A percentile compares a stretch with the other conserved stretches of the same genome.
Conservation (phyloP, 2,888 invertebrate species). For the Frankliniella fusca region DNA sequence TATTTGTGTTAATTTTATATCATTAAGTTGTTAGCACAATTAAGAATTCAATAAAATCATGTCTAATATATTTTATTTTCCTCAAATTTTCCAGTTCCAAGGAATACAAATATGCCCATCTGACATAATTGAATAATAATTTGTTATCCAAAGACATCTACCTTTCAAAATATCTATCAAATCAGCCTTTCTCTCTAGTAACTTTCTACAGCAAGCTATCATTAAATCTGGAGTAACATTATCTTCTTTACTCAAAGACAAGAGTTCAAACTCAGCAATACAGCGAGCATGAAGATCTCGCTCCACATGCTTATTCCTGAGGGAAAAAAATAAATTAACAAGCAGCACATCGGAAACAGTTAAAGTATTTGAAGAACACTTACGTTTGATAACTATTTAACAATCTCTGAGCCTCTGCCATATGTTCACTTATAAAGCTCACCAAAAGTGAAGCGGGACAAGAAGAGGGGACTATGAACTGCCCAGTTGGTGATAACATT, state of each 20-base stretch:
- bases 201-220: slow-evolving; percentile 74
- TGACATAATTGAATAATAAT: slow-evolving; percentile 84
- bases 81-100: slow-evolving; percentile 76
- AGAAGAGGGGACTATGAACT: slow-evolving; percentile 87
- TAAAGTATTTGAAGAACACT: slow-evolving; percentile 42
- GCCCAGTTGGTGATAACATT: slow-evolving; percentile 90
- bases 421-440: slow-evolving; percentile 73
- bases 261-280: slow-evolving; percentile 61
- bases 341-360: slow-evolving; percentile 29
- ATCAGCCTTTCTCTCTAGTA: slow-evolving; percentile 55
- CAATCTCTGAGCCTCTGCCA: slow-evolving; percentile 68
- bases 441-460: slow-evolving; percentile 83
- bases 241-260: slow-evolving; percentile 80
- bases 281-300: slow-evolving; percentile 65
- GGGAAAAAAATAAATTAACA: slow-evolving; percentile 38
- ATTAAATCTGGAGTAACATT: slow-evolving; percentile 84
- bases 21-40: not conserved
- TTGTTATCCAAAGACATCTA: slow-evolving; percentile 73
- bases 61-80: not conserved
- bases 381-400: slow-evolving; percentile 72
- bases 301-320: slow-evolving; percentile 76
- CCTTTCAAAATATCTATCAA: slow-evolving; percentile 56
- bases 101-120: slow-evolving; percentile 91
- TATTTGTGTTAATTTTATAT: no score
- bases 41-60: not conserved